Conservation (phyloP, 2,113 vertebrate genomes). For the Anolis carolinensis region DNA sequence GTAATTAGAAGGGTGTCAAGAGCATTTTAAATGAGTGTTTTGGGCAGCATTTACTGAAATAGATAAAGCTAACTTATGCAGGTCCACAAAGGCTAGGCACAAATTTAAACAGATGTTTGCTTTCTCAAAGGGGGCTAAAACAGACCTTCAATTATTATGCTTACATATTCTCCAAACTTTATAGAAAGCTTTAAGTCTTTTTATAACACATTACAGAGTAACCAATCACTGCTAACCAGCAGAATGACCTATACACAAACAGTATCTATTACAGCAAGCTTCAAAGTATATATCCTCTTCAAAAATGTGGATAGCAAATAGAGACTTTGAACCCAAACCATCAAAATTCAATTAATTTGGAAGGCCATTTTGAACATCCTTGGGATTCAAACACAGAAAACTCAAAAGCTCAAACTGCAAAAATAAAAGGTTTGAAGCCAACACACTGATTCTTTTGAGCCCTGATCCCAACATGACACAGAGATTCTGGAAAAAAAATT, state of each 20-base stretch:
- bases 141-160: neutral
- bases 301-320: neutral
- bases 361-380: neutral
- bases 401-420: conserved; percentile 12
- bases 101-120: neutral
- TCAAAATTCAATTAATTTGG: conserved; percentile 1
- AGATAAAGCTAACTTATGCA: neutral
- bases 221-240: neutral
- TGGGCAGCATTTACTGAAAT: neutral
- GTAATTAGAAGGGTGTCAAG: neutral
- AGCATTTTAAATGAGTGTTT: neutral
- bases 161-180: neutral
- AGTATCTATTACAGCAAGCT: neutral
- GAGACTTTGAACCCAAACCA: neutral
- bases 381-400: conserved; percentile 29
- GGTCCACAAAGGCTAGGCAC: neutral
- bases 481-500: neutral
- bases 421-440: conserved; percentile 31
- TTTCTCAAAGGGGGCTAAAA: neutral
- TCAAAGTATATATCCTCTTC: neutral
- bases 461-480: neutral
- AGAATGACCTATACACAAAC: neutral
- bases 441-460: conserved; percentile 44
- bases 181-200: neutral
- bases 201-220: neutral